Evolutionary conservation across 2,797 vertebrate species (phyloP).

Genomic region (Lepus townsendii): DNA sequence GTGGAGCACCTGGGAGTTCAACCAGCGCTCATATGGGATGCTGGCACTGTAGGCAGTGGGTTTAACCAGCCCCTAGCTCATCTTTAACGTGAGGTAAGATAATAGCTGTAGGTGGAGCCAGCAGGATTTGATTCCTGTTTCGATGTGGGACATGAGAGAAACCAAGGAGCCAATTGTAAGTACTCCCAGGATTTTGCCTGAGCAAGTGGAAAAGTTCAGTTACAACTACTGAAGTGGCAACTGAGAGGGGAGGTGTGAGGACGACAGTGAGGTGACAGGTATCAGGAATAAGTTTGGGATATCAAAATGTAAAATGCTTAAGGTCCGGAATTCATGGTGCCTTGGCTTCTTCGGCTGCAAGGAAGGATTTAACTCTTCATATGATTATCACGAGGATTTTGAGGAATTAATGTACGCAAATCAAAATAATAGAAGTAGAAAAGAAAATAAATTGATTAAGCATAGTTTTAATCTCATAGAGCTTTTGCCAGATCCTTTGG

Average conservation of each 20-base stretch:
- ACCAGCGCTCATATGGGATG: no score
- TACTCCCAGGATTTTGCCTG: neutral
- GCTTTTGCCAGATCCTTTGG: conserved; percentile 46
- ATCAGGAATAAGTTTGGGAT: neutral
- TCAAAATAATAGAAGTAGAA: neutral
- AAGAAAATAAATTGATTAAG: conserved; percentile 36
- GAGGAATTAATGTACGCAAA: neutral
- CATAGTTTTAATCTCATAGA: neutral
- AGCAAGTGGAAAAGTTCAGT: neutral
- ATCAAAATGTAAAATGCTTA: neutral
- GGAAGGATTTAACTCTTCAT: neutral
- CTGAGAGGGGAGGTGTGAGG: neutral
- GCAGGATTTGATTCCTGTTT: neutral
- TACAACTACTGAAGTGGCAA: neutral
- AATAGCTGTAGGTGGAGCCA: neutral
- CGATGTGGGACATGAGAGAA: neutral
- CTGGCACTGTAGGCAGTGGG: no score
- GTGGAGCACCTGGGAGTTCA: no score
- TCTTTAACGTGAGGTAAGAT: conserved; percentile 6
- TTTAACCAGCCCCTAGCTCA: neutral
- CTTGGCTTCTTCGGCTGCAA: neutral
- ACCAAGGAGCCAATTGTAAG: neutral
- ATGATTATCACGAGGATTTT: neutral
- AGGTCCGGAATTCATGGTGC: neutral
- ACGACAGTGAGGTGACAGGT: no score